Base-by-base conservation (phyloP, 1,140 invertebrate genomes). In the Drosophila malerkotliana region DNA sequence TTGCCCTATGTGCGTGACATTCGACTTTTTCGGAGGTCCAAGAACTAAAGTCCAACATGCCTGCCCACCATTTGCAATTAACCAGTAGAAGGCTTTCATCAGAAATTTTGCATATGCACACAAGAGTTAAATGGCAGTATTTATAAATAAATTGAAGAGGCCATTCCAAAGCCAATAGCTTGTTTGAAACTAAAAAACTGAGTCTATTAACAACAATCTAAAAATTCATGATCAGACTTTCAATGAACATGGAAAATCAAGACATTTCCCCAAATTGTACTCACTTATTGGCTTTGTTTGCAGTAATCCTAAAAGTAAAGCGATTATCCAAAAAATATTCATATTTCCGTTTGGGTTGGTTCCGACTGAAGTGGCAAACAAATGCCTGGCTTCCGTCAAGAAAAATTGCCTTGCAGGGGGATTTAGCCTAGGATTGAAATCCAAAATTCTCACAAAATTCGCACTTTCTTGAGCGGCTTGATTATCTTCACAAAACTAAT, bases 281-380 rank as follows among this genome's bases (percentile, higher is more conserved):
- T 91, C 84, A 91, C 90, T 87, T 90, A 72, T 91, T 79, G 85
- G 72, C 71, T 90, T 72, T 67, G 75, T 77, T 69, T 62, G 76
- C 78, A 84, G 75, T 88, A 91, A 90, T 91, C 79, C 90, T 76
- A 91, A 67, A 63, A 84, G 78, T 79, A 91, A 88, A 79, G 80
- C 82, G 85, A 88, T 91, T 91, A 91, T 91, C 90, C 90, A 91
- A 87, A 88, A 77, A 55, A 69, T 79, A 88, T 72, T 83, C 90
- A 91, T 91, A 75, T 84, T 91, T 85, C 44, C 49, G 45, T 32
- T 58, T 60, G 61, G 21, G 37, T 55, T 78, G 49, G 12, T 73
- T 62, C 32, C 58, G 59, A 58, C 41, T 69, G 63, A 41, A 59
- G 37, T 21, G 28, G 55, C 59, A 56, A 34, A 18, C 15, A 14